A percentile compares a stretch with the other conserved stretches of the same genome.
phyloP scores from a whole-genome alignment of 2,888 invertebrate species.

The Hedya salicella region DNA sequence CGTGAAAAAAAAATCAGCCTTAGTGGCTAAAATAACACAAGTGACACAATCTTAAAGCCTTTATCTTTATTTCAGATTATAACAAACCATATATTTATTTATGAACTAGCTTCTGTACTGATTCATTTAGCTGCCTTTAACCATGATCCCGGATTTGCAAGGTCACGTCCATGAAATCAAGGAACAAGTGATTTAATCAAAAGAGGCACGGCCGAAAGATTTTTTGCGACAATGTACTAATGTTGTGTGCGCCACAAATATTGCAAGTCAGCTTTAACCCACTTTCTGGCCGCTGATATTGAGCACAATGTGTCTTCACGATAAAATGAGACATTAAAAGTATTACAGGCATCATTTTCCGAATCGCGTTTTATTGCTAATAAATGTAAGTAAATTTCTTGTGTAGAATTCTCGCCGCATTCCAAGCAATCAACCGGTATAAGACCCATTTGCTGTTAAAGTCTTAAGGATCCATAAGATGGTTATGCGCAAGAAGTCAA shows the following conservation, averaged over 20 bases:
- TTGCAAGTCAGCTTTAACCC: constrained; percentile 25
- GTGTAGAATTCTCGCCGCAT: not conserved
- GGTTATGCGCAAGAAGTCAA: no score
- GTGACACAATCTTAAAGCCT: no score
- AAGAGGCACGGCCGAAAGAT: constrained; percentile 7
- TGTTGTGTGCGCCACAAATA: constrained; percentile 12
- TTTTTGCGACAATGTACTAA: constrained; percentile 18
- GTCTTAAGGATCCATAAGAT: no score
- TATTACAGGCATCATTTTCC: not conserved
- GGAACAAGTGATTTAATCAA: constrained; percentile 11
- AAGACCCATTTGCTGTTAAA: not conserved
- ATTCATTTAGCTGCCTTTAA: no score
- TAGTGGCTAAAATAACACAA: no score
- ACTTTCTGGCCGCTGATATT: constrained; percentile 7
- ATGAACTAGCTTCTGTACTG: no score
- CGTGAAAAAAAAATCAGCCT: no score
- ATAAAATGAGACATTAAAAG: constrained; percentile 10
- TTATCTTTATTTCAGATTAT: no score
- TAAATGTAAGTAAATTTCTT: not conserved
- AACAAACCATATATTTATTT: no score
- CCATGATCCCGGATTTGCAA: no score
- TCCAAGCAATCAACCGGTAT: not conserved
- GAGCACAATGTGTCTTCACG: constrained; percentile 19
- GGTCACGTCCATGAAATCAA: not conserved
- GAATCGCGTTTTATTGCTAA: constrained; percentile 1